phyloP scores from a whole-genome alignment of 2,797 vertebrate genomes.

The Heterohyrax brucei region DNA sequence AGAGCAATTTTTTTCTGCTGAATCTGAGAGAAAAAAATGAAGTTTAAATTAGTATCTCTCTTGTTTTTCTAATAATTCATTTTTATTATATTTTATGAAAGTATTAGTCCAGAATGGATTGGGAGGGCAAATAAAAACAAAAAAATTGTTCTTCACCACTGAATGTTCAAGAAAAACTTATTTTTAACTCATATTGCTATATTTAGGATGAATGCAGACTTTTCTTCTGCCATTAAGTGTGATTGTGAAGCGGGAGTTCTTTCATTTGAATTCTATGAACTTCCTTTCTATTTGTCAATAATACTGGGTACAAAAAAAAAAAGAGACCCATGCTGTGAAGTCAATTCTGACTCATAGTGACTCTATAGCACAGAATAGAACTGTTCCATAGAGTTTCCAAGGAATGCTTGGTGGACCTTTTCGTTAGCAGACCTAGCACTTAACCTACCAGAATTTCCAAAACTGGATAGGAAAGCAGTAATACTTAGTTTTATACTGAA shows the following conservation, averaged over 20 bases:
- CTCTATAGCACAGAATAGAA: no score
- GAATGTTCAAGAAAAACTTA: not conserved
- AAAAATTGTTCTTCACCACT: not conserved
- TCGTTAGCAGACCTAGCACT: no score
- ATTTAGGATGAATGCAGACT: not conserved
- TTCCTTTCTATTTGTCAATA: slow-evolving; percentile 37
- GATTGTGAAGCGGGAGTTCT: not conserved
- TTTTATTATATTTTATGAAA: slow-evolving; percentile 59
- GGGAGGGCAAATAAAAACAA: not conserved
- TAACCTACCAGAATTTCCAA: no score
- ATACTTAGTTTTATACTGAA: slow-evolving; percentile 47
- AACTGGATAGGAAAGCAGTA: not conserved
- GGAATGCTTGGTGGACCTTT: no score
- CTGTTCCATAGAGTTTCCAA: no score
- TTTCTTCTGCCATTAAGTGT: not conserved
- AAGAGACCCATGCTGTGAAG: no score
- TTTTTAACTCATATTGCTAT: not conserved
- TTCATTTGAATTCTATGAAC: not conserved
- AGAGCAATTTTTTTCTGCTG: not conserved
- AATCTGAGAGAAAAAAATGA: not conserved
- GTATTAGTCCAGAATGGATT: not conserved
- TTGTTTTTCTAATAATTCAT: slow-evolving; percentile 19
- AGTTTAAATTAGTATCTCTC: not conserved
- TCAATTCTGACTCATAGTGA: no score
- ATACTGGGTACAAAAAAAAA: not conserved